Conservation (phyloP, 2,113 vertebrate genomes). For the Mesitornis unicolor region DNA sequence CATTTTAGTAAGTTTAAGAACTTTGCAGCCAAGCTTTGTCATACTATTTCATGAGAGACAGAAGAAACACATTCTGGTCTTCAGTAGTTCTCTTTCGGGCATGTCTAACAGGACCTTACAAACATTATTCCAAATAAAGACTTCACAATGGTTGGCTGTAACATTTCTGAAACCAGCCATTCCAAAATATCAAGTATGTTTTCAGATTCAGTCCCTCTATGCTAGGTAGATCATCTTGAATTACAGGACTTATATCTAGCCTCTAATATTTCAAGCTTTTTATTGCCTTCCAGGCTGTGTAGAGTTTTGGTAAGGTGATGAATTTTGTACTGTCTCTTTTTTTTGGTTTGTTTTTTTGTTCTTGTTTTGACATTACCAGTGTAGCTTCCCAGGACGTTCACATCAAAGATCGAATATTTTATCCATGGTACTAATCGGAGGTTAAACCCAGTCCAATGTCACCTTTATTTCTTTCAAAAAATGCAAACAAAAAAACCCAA, state of each 20-base stretch:
- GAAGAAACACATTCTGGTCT: not conserved
- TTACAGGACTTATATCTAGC: slow-evolving; percentile 13
- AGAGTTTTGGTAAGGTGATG: not conserved
- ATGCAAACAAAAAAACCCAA: not conserved
- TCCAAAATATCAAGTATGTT: not conserved
- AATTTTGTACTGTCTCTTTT: not conserved
- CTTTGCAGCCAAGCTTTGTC: not conserved
- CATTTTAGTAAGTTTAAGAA: not conserved
- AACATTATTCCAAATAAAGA: not conserved
- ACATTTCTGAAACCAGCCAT: slow-evolving; percentile 2
- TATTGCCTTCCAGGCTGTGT: not conserved
- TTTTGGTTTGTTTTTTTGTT: too few relatives aligned
- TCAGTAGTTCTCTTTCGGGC: not conserved
- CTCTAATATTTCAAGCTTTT: slow-evolving; percentile 14
- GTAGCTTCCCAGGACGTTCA: slow-evolving; percentile 31
- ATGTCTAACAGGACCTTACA: not conserved
- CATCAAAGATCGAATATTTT: slow-evolving; percentile 19
- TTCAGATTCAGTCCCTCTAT: slow-evolving; percentile 1
- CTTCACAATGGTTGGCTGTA: not conserved
- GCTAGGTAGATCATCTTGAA: not conserved
- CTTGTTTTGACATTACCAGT: slow-evolving; percentile 1
- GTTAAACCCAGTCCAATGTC: slow-evolving; percentile 37
- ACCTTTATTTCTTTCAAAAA: slow-evolving; percentile 26
- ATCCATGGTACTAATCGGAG: slow-evolving; percentile 3
- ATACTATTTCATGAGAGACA: not conserved